Base-by-base conservation (phyloP, 1,140 invertebrate species). In the Capitella teleta region DNA sequence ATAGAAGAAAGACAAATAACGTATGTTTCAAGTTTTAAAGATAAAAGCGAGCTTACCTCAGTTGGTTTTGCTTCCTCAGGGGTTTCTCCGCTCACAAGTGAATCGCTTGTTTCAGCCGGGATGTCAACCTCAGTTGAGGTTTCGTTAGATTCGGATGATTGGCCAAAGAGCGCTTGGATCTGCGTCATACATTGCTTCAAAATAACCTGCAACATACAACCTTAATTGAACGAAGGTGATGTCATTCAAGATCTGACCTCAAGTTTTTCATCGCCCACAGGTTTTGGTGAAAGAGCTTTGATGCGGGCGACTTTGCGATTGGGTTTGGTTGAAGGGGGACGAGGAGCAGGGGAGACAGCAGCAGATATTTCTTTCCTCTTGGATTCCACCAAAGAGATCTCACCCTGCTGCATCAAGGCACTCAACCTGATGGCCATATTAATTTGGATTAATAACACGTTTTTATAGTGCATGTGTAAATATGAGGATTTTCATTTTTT, bases 201-300 rank as follows among this genome's bases (percentile, higher is more conserved):
- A 18, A 23, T n/a, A 43, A 19, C 14, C n/a, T 43, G n/a, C 41
- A 43, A 2, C 41, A 43, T 46, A 16, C 30, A 23, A 3, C 18
- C 25, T 14, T 3, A 43, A 14, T 19, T 2, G n/a, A 24, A 24
- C 16, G n/a, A 23, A n/a, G 41, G 12, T 14, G 24, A 19, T 5
- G 16, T 43, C 14, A 43, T 12, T 19, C 41, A 24, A n/a, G 1
- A 8, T 2, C 41, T 28, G 52, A 65, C 65, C 60, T 69, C 65
- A 21, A 69, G 50, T 30, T 58, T 57, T 49, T 67, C 65, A 56
- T 67, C 67, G 47, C 57, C 57, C 53, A 65, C 57, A 18, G 61
- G 46, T 53, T 65, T 67, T 2, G 67, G 63, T 26, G 64, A 66
- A 14, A 63, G 28, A 14, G 67, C 56, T 26, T 53, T 25, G 56